Percentiles rank a stretch among this genome's conserved stretches.
phyloP scores from a whole-genome alignment of 1,140 invertebrate species.

The Cherax destructor region DNA sequence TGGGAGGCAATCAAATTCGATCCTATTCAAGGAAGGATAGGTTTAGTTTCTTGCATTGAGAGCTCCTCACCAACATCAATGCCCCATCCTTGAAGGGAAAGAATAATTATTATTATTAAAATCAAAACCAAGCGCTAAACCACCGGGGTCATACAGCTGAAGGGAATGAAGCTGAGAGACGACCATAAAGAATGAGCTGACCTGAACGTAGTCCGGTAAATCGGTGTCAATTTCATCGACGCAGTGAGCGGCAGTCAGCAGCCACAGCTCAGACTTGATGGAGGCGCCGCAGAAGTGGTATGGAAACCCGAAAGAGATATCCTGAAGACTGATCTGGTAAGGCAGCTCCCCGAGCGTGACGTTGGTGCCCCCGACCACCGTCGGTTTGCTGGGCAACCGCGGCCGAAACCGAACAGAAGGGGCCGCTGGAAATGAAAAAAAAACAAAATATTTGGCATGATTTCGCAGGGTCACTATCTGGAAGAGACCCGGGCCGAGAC shows the following conservation, averaged over 20 bases:
- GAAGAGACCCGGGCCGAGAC: too few relatives aligned
- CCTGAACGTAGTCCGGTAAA: conserved; percentile 54
- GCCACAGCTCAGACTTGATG: conserved; percentile 79
- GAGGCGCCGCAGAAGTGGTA: conserved; percentile 80
- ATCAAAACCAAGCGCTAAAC: too few relatives aligned
- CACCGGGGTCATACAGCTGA: too few relatives aligned
- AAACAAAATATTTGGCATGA: not conserved
- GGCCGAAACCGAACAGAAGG: conserved; percentile 1
- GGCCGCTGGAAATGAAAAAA: conserved; percentile 8
- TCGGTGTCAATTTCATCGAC: conserved; percentile 67
- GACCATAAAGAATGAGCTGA: not conserved
- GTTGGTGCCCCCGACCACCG: conserved; percentile 81
- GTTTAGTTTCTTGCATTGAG: too few relatives aligned
- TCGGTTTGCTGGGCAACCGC: conserved; percentile 17
- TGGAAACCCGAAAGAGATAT: conserved; percentile 59
- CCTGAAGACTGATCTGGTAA: conserved; percentile 79
- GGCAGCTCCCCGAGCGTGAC: conserved; percentile 79
- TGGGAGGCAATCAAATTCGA: too few relatives aligned
- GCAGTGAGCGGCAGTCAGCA: conserved; percentile 80
- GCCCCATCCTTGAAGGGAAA: too few relatives aligned
- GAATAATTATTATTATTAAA: too few relatives aligned
- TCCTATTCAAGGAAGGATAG: too few relatives aligned
- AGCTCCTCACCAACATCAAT: too few relatives aligned
- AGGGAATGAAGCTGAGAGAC: too few relatives aligned
- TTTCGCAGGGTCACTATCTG: too few relatives aligned